phyloP scores from a whole-genome alignment of 2,113 vertebrate genomes.

The Poeciliopsis turrubarensis region DNA sequence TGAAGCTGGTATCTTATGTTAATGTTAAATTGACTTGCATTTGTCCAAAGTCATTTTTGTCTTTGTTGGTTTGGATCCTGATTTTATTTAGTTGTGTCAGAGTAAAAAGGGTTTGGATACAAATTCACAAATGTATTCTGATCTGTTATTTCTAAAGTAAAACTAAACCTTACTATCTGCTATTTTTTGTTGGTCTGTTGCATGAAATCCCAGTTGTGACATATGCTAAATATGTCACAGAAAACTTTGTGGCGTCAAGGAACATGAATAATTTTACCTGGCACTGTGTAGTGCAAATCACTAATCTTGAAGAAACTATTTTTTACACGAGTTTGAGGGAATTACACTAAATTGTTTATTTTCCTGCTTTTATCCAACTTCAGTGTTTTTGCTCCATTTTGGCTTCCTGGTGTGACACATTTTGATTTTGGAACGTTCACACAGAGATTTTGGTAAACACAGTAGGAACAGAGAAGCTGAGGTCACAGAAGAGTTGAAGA shows the following conservation, averaged over 20 bases:
- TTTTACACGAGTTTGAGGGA: no score
- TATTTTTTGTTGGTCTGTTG: no score
- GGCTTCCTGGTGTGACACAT: slow-evolving; percentile 1
- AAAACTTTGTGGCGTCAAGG: background rate
- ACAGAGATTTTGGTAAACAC: slow-evolving; percentile 6
- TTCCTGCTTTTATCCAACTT: background rate
- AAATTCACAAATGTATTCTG: background rate
- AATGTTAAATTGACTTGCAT: background rate
- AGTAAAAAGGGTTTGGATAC: background rate
- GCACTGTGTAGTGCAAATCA: no score
- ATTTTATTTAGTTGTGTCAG: background rate
- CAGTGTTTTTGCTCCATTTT: background rate
- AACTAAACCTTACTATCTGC: no score
- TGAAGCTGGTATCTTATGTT: no score
- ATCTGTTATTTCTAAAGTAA: background rate
- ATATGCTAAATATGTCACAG: background rate
- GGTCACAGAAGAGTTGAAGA: slow-evolving; percentile 36
- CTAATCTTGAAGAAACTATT: no score
- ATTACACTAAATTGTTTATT: background rate
- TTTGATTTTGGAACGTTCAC: background rate
- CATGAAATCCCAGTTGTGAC: background rate
- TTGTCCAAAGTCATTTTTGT: background rate
- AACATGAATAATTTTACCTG: background rate
- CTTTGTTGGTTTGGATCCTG: background rate
- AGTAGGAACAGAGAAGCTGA: slow-evolving; percentile 20